Percentiles rank a stretch among this genome's conserved stretches.
Evolutionary conservation across 2,888 invertebrate species (phyloP).

Genomic region (Epirrhoe tristata): DNA sequence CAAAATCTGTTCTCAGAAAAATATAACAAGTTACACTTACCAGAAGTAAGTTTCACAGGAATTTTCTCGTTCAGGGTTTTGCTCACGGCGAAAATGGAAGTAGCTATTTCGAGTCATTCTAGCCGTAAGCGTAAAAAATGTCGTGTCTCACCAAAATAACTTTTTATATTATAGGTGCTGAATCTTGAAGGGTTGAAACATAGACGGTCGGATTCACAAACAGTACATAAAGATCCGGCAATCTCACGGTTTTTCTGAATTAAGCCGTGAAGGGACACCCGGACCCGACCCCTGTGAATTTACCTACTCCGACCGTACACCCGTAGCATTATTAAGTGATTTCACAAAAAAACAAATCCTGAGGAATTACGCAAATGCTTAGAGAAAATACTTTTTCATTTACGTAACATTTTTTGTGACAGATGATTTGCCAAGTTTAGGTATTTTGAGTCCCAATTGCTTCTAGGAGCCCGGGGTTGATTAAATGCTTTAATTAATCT

Average conservation of each 20-base stretch:
- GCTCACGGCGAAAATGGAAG: slow-evolving; percentile 20
- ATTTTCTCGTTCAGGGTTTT: slow-evolving; percentile 12
- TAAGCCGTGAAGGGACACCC: slow-evolving; percentile 74
- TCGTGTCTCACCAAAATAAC: slow-evolving; percentile 63
- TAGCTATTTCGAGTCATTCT: slow-evolving; percentile 38
- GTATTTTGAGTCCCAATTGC: slow-evolving; percentile 41
- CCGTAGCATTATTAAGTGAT: slow-evolving; percentile 74
- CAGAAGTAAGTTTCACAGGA: slow-evolving; percentile 1
- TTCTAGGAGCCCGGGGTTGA: slow-evolving; percentile 32
- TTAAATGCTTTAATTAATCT: slow-evolving; percentile 37
- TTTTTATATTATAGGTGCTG: slow-evolving; percentile 72
- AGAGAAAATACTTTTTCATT: slow-evolving; percentile 53
- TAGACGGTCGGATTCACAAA: slow-evolving; percentile 75
- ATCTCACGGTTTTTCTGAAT: slow-evolving; percentile 78
- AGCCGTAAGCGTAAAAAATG: slow-evolving; percentile 61
- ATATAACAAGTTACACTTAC: slow-evolving; percentile 19
- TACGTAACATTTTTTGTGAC: slow-evolving; percentile 50
- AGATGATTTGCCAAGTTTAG: slow-evolving; percentile 58
- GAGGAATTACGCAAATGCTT: slow-evolving; percentile 60
- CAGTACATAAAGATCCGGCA: slow-evolving; percentile 77
- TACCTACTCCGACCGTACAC: slow-evolving; percentile 56
- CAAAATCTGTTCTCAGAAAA: slow-evolving; percentile 20
- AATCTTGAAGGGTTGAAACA: slow-evolving; percentile 74
- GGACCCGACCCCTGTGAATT: slow-evolving; percentile 62
- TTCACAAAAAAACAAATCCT: slow-evolving; percentile 69